Conservation (phyloP, 1,140 invertebrate species). For the Pissodes strobi region DNA sequence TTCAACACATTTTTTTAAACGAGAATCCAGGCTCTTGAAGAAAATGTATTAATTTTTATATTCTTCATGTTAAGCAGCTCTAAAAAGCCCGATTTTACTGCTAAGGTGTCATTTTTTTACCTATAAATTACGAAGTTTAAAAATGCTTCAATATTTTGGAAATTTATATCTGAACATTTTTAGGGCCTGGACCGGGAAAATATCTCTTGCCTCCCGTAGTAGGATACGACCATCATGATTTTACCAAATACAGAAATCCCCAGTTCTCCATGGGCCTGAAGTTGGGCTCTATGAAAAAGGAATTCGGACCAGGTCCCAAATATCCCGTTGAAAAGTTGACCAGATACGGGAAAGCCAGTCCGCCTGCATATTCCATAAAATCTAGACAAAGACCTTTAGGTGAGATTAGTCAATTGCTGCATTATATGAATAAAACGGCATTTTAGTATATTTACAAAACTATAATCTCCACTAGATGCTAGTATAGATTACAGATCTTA, state of each 20-base stretch:
- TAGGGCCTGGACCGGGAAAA: slow-evolving; percentile 67
- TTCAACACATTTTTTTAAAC: too few species aligned
- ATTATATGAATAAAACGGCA: neutral
- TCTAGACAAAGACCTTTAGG: slow-evolving; percentile 40
- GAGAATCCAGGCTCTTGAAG: too few species aligned
- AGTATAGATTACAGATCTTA: too few species aligned
- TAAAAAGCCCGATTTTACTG: too few species aligned
- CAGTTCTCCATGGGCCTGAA: slow-evolving; percentile 63
- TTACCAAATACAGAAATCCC: slow-evolving; percentile 61
- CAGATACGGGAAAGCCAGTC: slow-evolving; percentile 55
- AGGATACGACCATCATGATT: slow-evolving; percentile 63
- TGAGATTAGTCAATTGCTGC: slow-evolving; percentile 30
- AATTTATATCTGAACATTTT: neutral
- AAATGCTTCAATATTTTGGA: neutral
- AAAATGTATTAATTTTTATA: too few species aligned
- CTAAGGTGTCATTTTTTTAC: neutral
- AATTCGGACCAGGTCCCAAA: slow-evolving; percentile 58
- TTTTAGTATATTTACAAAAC: neutral
- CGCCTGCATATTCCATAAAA: slow-evolving; percentile 56
- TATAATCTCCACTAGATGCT: too few species aligned
- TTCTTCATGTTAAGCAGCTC: too few species aligned
- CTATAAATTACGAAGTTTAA: neutral
- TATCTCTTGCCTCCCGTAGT: slow-evolving; percentile 63
- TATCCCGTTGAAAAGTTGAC: slow-evolving; percentile 58
- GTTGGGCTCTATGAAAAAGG: slow-evolving; percentile 29